These are phyloP conservation scores for Oscheius myriophilus DNA, from an alignment of 2,888 invertebrate genomes.

Conservation along the genomic window DNA sequence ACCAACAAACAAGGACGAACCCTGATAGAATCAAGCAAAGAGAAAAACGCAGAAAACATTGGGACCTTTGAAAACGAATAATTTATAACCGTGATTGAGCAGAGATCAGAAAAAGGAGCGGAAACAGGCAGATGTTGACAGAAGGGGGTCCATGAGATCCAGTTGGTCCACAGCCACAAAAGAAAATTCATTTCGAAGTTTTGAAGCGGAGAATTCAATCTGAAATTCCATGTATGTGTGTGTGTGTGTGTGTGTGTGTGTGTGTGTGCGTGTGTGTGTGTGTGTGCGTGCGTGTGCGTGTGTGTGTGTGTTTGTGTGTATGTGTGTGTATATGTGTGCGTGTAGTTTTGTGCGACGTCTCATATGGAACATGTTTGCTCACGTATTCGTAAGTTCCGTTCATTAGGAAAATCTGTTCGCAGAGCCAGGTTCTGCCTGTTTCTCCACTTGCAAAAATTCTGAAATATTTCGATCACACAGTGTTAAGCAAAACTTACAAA, in stretches of 20 bases:
- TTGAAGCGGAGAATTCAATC: conserved; percentile 52
- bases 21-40: too few species aligned
- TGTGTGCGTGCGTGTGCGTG: too few species aligned
- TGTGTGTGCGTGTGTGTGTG: too few species aligned
- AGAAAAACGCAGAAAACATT: too few species aligned
- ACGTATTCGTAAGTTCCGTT: conserved; percentile 32
- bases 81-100: conserved; percentile 8
- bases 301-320: too few species aligned
- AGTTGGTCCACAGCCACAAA: conserved; percentile 62
- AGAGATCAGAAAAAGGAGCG: conserved; percentile 7
- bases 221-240: conserved; percentile 17
- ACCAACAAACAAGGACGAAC: too few species aligned
- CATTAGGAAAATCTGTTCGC: conserved; percentile 23
- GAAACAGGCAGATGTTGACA: conserved; percentile 18
- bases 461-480: conserved; percentile 20
- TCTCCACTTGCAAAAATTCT: conserved; percentile 10
- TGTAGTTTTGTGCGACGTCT: too few species aligned
- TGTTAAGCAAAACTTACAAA: conserved; percentile 25
- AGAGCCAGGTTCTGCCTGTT: conserved; percentile 13
- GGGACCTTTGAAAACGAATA: too few species aligned
- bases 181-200: conserved; percentile 48
- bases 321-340: too few species aligned
- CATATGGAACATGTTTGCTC: too few species aligned
- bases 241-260: too few species aligned
- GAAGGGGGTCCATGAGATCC: conserved; percentile 51